A percentile compares a stretch with the other conserved stretches of the same genome.
Evolutionary conservation across 2,797 vertebrate species (phyloP).

Genomic region (Buphagus erythrorhynchus): DNA sequence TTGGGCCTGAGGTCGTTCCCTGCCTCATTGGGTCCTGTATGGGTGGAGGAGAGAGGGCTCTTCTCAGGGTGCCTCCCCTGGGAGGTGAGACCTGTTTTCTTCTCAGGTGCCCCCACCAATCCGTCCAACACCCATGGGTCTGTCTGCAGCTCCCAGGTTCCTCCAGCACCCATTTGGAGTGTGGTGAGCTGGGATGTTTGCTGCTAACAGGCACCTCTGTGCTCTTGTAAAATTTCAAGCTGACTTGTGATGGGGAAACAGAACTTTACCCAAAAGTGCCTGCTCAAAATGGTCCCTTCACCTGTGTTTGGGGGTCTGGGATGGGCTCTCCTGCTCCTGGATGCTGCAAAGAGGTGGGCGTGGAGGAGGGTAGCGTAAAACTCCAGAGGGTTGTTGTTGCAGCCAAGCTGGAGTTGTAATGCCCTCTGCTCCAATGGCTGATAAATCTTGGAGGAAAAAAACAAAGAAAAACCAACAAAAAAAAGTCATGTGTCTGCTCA

Average conservation of each 20-base stretch:
- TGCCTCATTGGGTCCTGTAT: neutral
- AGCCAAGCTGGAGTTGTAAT: neutral
- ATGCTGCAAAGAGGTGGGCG: neutral
- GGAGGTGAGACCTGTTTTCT: neutral
- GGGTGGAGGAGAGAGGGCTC: neutral
- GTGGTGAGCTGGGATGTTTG: neutral
- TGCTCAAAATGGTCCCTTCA: neutral
- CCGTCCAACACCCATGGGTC: accelerated
- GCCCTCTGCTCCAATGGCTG: neutral
- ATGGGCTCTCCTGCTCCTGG: accelerated
- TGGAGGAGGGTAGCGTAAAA: neutral
- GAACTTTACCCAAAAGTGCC: neutral
- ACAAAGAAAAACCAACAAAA: neutral
- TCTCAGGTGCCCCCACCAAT: neutral
- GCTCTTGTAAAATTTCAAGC: neutral
- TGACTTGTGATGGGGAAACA: neutral
- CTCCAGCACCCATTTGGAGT: neutral
- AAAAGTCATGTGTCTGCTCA: neutral
- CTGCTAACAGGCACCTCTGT: neutral
- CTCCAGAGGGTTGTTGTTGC: neutral
- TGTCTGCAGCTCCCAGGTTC: neutral
- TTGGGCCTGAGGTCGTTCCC: neutral
- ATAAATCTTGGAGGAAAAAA: neutral
- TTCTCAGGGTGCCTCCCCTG: neutral
- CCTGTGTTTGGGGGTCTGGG: neutral